Conservation (phyloP, 2,113 vertebrate genomes). For the Columba janthina region DNA sequence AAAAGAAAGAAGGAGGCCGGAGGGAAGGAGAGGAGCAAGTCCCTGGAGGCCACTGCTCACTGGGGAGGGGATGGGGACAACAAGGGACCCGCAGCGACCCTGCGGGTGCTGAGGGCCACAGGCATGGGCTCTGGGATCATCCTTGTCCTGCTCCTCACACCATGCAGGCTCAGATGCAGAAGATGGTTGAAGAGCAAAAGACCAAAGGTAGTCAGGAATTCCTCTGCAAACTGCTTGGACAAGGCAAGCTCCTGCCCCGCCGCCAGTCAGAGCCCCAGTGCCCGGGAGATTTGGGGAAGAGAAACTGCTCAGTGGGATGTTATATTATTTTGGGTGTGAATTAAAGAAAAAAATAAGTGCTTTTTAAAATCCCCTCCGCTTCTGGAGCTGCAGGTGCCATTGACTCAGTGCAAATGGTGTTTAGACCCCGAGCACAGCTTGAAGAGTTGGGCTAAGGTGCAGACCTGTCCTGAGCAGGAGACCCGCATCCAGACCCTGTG, state of each 20-base stretch:
- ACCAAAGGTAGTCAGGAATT: neutral
- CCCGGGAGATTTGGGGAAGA: rapidly evolving
- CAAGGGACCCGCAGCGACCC: neutral
- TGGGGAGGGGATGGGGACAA: neutral
- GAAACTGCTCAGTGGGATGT: neutral
- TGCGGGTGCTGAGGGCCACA: neutral
- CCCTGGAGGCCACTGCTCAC: neutral
- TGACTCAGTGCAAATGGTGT: neutral
- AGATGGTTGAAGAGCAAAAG: neutral
- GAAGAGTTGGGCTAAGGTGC: neutral
- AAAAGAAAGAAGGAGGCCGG: neutral
- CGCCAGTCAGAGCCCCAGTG: neutral
- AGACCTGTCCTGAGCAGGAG: neutral
- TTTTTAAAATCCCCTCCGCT: neutral
- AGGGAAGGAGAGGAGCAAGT: neutral
- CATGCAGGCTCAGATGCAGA: neutral
- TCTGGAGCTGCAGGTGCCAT: neutral
- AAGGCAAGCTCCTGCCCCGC: neutral
- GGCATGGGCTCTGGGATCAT: neutral
- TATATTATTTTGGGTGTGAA: neutral
- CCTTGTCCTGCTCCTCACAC: neutral
- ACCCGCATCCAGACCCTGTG: rapidly evolving
- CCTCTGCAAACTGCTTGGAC: neutral
- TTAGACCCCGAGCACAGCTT: neutral
- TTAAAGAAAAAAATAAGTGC: neutral